Evolutionary conservation across 2,888 invertebrate species (phyloP).

Genomic region (Philereme transversata): DNA sequence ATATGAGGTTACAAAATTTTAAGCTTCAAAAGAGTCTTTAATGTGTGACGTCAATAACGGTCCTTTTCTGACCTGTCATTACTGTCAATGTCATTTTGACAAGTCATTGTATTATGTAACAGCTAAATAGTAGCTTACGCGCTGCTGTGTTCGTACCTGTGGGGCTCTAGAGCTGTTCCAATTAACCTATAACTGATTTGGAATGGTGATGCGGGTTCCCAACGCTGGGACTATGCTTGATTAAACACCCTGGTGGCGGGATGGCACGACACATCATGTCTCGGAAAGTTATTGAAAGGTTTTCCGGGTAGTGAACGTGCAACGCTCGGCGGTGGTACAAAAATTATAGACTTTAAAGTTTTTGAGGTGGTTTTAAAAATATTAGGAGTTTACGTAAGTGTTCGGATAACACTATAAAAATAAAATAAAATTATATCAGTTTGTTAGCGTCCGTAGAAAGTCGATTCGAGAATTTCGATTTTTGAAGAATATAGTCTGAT

Average conservation of each 20-base stretch:
- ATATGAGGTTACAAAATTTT: neutral
- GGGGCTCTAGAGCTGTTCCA: slow-evolving; percentile 67
- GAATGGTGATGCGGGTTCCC: slow-evolving; percentile 52
- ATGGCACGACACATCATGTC: slow-evolving; percentile 40
- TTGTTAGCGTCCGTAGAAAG: too few relatives aligned
- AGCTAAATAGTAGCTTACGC: slow-evolving; percentile 77
- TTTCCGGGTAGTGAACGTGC: slow-evolving; percentile 52
- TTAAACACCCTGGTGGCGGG: slow-evolving; percentile 77
- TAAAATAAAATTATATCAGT: too few relatives aligned
- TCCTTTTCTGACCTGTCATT: slow-evolving; percentile 7
- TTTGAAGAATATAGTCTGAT: too few relatives aligned
- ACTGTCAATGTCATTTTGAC: slow-evolving; percentile 24
- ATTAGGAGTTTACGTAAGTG: too few relatives aligned
- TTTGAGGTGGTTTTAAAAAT: too few relatives aligned
- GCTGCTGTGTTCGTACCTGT: slow-evolving; percentile 81
- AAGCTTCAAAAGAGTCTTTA: slow-evolving; percentile 6
- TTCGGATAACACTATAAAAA: too few relatives aligned
- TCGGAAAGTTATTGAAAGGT: slow-evolving; percentile 35
- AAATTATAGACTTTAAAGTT: neutral
- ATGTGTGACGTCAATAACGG: slow-evolving; percentile 26
- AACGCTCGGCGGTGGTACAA: slow-evolving; percentile 59
- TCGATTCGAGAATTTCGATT: too few relatives aligned
- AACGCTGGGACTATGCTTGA: slow-evolving; percentile 64
- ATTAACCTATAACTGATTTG: slow-evolving; percentile 49
- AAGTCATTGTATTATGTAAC: slow-evolving; percentile 53